A percentile compares a stretch with the other conserved stretches of the same genome.
Evolutionary conservation across 2,797 vertebrate species (phyloP).

Genomic region (Ctenosaura bakeri): DNA sequence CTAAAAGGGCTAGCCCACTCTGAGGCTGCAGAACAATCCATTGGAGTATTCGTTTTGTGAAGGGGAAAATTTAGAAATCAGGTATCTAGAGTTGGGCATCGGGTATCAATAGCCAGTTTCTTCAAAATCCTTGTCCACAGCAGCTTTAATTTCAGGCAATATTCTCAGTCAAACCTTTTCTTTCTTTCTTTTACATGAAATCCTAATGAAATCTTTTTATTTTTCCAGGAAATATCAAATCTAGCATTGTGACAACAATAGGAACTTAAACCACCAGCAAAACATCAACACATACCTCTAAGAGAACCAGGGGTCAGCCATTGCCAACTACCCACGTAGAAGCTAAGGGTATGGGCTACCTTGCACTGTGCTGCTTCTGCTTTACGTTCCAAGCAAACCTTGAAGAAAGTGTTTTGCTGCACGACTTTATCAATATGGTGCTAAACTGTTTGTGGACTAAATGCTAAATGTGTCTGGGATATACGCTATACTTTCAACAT

Average conservation of each 20-base stretch:
- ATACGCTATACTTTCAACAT: slow-evolving; percentile 71
- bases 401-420: slow-evolving; percentile 79
- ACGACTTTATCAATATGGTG: slow-evolving; percentile 88
- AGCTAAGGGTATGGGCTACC: slow-evolving; percentile 84
- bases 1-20: no score
- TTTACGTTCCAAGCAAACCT: slow-evolving; percentile 73
- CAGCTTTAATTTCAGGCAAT: no score
- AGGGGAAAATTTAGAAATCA: no score
- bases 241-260: slow-evolving; percentile 76
- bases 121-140: neutral
- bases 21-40: no score
- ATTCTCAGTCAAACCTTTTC: neutral
- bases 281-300: slow-evolving; percentile 81
- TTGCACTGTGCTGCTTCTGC: slow-evolving; percentile 88
- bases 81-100: no score
- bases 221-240: slow-evolving; percentile 77
- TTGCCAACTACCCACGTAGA: slow-evolving; percentile 77
- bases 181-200: neutral
- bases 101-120: neutral
- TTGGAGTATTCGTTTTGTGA: no score
- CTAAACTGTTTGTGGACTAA: slow-evolving; percentile 85
- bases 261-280: slow-evolving; percentile 83
- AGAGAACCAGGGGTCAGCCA: slow-evolving; percentile 78
- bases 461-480: slow-evolving; percentile 75
- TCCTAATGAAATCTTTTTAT: neutral